phyloP scores from a whole-genome alignment of 2,113 vertebrate species.

The Percopsis transmontana region DNA sequence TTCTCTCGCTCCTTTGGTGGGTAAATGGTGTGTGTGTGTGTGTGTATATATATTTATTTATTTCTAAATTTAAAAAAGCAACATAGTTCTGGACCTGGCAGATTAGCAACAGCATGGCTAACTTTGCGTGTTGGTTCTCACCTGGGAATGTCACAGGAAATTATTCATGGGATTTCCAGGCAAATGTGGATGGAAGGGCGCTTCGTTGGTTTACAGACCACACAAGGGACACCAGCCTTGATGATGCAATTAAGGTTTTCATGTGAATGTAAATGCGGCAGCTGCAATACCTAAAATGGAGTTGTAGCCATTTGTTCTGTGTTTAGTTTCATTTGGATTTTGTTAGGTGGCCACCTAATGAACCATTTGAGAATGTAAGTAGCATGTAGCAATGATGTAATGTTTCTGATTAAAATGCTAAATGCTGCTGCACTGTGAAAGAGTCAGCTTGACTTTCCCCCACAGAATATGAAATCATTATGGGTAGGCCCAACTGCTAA shows the following conservation, averaged over 20 bases:
- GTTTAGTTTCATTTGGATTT: neutral
- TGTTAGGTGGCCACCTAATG: too few relatives aligned
- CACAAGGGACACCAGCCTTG: neutral
- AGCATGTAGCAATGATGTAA: too few relatives aligned
- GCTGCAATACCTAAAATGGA: neutral
- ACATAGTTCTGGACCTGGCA: neutral
- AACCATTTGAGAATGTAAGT: too few relatives aligned
- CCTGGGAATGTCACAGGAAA: conserved; percentile 5
- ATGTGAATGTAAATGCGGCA: neutral
- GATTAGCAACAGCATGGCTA: conserved; percentile 1
- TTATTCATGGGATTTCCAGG: conserved; percentile 25
- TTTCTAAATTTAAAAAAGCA: too few relatives aligned
- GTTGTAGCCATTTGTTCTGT: neutral
- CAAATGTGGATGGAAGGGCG: conserved; percentile 4
- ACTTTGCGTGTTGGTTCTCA: conserved; percentile 7
- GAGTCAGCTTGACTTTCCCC: too few relatives aligned
- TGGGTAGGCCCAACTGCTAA: too few relatives aligned
- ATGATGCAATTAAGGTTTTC: neutral
- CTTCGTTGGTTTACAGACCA: neutral
- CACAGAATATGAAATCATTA: too few relatives aligned
- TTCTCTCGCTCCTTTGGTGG: conserved; percentile 3
- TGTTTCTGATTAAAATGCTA: too few relatives aligned
- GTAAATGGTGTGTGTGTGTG: too few relatives aligned
- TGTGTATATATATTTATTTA: too few relatives aligned
- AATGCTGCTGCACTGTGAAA: too few relatives aligned